A percentile compares a stretch with the other conserved stretches of the same genome.
Evolutionary conservation across 23 tunicate genomes (phyloP).

Genomic region (Halocynthia roretzi): DNA sequence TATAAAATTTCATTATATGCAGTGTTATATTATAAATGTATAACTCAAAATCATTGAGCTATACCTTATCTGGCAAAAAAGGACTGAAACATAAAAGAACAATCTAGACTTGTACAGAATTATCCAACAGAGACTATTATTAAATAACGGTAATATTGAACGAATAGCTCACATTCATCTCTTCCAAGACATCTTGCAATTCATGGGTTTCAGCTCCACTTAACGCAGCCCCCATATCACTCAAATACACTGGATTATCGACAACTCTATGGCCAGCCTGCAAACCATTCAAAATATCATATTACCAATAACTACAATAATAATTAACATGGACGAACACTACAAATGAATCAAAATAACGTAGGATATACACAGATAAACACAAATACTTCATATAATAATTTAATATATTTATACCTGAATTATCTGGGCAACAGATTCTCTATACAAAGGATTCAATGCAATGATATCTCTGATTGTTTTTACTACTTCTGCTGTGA

Average conservation of each 20-base stretch:
- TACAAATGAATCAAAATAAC: neutral
- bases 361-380: neutral
- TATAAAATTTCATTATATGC: neutral
- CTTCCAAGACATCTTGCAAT: constrained; percentile 80
- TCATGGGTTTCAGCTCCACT: constrained; percentile 84
- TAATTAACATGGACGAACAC: neutral
- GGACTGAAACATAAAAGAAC: too few relatives aligned
- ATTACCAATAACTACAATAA: neutral
- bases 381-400: neutral
- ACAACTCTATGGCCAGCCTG: constrained; percentile 95
- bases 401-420: constrained; percentile 34
- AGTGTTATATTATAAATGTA: too few relatives aligned
- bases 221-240: constrained; percentile 97
- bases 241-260: constrained; percentile 90
- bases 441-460: constrained; percentile 85
- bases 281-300: neutral
- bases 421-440: constrained; percentile 96
- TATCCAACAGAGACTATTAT: too few relatives aligned
- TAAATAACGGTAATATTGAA: neutral
- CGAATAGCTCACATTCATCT: constrained; percentile 48
- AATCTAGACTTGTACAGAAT: too few relatives aligned
- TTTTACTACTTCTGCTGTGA: constrained; percentile 91
- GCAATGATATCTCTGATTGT: constrained; percentile 85
- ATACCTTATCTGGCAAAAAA: too few relatives aligned
- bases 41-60: too few relatives aligned